Conservation (phyloP, 2,797 vertebrate species). For the Hoplostethus atlanticus region DNA sequence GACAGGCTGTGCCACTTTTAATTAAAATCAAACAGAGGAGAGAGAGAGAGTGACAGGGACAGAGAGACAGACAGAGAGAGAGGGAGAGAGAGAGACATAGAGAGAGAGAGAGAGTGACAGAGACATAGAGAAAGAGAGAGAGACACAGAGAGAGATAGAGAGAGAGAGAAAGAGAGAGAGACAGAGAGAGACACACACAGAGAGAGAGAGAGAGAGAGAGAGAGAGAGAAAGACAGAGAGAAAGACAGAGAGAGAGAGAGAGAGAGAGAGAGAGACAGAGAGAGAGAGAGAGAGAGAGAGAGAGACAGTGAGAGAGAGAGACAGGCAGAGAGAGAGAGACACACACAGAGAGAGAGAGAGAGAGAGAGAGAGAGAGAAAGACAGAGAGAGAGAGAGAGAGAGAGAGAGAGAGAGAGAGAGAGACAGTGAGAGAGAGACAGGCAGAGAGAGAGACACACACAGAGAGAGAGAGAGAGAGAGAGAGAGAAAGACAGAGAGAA, state of each 20-base stretch:
- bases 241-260: background rate
- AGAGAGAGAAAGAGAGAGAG: conserved; percentile 7
- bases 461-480: too few species aligned
- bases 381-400: background rate
- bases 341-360: background rate
- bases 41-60: too few species aligned
- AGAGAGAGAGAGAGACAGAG: background rate
- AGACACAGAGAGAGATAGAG: conserved; percentile 5
- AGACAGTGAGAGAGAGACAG: background rate
- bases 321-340: background rate
- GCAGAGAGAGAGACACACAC: background rate
- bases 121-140: background rate
- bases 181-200: background rate
- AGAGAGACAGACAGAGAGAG: too few species aligned
- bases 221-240: background rate
- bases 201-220: conserved; percentile 21
- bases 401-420: conserved; percentile 5
- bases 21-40: conserved; percentile 41
- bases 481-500: too few species aligned
- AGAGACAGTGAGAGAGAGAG: background rate
- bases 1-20: conserved; percentile 33
- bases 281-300: too few species aligned
- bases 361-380: too few species aligned
- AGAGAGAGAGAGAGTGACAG: background rate
- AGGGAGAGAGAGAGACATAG: background rate